Percentiles rank a stretch among this genome's conserved stretches.
phyloP scores from a whole-genome alignment of 2,888 invertebrate species.

The Ommatoiulus sabulosus region DNA sequence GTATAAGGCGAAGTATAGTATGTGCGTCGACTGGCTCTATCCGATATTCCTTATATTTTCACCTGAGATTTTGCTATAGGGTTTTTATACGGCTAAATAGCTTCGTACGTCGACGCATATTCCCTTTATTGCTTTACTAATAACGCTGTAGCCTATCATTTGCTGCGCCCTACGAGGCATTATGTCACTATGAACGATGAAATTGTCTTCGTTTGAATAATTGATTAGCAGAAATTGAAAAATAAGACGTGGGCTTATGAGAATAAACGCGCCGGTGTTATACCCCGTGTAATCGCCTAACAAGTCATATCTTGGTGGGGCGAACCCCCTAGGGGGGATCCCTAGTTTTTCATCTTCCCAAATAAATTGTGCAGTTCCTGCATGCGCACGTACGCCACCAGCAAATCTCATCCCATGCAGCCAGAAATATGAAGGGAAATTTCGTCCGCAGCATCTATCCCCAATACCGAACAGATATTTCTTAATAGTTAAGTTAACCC shows the following conservation, averaged over 20 bases:
- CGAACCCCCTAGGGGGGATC: background rate
- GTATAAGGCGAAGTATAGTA: background rate
- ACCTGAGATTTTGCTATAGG: conserved; percentile 38
- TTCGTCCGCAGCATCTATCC: conserved; percentile 24
- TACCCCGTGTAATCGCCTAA: conserved; percentile 38
- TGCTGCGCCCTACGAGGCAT: conserved; percentile 40
- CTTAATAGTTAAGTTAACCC: conserved; percentile 25
- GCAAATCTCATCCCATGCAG: background rate
- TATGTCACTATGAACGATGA: conserved; percentile 56
- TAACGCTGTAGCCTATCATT: conserved; percentile 56
- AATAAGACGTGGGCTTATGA: conserved; percentile 53
- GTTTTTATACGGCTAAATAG: conserved; percentile 44
- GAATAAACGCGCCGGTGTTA: conserved; percentile 51
- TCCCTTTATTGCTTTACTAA: conserved; percentile 58
- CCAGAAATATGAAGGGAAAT: conserved; percentile 22
- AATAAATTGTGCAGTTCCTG: background rate
- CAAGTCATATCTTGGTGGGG: conserved; percentile 51
- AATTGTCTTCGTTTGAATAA: conserved; percentile 56
- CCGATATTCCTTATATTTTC: conserved; percentile 50
- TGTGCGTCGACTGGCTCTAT: background rate
- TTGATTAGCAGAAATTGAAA: conserved; percentile 56
- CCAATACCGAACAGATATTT: background rate
- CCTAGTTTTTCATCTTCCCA: conserved; percentile 20
- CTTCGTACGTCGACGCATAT: conserved; percentile 50
- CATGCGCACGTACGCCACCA: background rate